These are phyloP conservation scores for Pseudobourletiella spinata DNA, from an alignment of 1,140 invertebrate genomes.

Conservation along the genomic window DNA sequence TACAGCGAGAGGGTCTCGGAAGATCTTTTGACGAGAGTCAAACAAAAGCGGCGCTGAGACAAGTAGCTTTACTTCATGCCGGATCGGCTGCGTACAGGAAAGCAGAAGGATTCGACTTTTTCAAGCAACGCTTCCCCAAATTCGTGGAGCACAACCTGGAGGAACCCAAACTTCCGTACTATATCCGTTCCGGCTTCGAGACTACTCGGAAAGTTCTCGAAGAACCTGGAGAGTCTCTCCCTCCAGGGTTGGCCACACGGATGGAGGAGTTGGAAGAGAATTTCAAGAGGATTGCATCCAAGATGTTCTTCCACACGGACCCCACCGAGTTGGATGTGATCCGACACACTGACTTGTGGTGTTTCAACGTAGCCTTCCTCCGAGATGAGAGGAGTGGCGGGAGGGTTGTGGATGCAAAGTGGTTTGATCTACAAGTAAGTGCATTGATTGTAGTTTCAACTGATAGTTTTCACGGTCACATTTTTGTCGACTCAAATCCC, in stretches of 20 bases:
- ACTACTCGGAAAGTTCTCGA: background rate
- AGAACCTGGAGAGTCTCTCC: background rate
- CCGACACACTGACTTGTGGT: conserved; percentile 10
- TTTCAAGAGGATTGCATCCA: background rate
- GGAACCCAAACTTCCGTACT: background rate
- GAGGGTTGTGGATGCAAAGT: background rate
- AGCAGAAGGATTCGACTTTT: background rate
- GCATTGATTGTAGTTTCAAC: background rate
- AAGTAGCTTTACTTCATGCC: conserved; percentile 15
- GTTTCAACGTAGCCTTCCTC: conserved; percentile 2
- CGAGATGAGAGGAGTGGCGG: background rate
- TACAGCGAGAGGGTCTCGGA: background rate
- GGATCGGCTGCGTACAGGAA: background rate
- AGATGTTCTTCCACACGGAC: background rate
- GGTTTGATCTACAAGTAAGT: conserved; percentile 16
- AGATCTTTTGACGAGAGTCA: conserved; percentile 2
- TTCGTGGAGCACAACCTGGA: background rate
- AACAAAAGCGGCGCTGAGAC: background rate
- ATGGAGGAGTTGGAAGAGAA: background rate
- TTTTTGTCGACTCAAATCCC: no score
- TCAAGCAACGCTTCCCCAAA: background rate
- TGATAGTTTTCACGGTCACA: no score
- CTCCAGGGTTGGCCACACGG: background rate
- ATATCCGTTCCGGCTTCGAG: conserved; percentile 5
- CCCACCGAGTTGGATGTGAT: background rate